Base-by-base conservation (phyloP, 2,888 invertebrate species). In the Pogonocherus hispidulus region DNA sequence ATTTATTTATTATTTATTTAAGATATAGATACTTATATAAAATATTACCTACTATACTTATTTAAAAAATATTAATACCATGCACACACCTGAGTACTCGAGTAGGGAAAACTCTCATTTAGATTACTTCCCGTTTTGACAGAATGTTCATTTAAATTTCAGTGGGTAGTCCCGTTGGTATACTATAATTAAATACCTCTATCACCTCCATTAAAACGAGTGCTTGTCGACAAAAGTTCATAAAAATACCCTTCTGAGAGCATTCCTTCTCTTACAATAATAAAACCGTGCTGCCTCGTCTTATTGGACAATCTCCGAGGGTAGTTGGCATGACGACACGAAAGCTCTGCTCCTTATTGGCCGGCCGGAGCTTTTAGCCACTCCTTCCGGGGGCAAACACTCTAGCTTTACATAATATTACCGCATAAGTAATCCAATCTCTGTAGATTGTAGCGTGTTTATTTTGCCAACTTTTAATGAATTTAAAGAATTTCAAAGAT, bases 291-390 rank as follows among this genome's bases (percentile, higher is more conserved):
- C 6, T 18, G 20, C 37, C 22, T 55, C 1, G n/a, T 55, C 14
- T 67, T 27, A 82, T 82, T 81, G 80, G 82, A 59, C 16, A 57
- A 6, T 18, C 41, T 20, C 44, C 35, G 70, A 72, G 81, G 80
- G 80, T 74, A 76, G 79, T 76, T 76, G 76, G 77, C 79, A 77
- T 75, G 75, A 76, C 77, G 73, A 78, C 76, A 54, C 64, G 16
- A 65, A 67, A 71, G 73, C 67, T 68, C 19, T 8, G 16, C 27
- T 46, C 49, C 18, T 55, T 20, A 78, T 79, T 79, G 78, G 78
- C 44, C 23, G 62, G 49, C 23, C 46, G 67, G 68, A 72, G 71
- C 65, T 71, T 67, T 67, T 51, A 60, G 37, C 74, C 59, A 62
- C 74, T 63, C 76, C 76, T 37, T 44, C 67, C 18, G 27, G 51